These are phyloP conservation scores for Capromys pilorides DNA, from an alignment of 2,797 vertebrate genomes.

Conservation along the genomic window DNA sequence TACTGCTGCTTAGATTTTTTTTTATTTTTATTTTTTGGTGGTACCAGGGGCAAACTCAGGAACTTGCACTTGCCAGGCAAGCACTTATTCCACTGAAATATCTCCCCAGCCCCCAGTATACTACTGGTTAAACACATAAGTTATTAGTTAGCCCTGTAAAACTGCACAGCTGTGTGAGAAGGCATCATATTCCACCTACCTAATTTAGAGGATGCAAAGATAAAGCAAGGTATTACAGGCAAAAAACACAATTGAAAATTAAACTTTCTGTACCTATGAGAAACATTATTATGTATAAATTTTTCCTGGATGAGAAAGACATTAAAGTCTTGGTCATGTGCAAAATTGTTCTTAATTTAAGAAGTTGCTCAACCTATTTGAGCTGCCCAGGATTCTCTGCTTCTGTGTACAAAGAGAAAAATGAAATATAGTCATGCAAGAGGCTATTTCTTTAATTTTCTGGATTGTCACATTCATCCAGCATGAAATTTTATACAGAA, in stretches of 20 bases:
- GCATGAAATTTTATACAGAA: conserved; percentile 81
- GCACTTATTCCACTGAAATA: too few relatives aligned
- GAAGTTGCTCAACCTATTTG: conserved; percentile 73
- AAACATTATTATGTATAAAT: conserved; percentile 54
- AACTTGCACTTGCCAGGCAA: too few relatives aligned
- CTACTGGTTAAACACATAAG: background rate
- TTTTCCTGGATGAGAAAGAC: conserved; percentile 58
- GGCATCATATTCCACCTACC: background rate
- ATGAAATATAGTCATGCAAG: conserved; percentile 81
- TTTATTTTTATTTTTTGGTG: too few relatives aligned
- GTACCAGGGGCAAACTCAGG: too few relatives aligned
- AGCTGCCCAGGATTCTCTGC: conserved; percentile 68
- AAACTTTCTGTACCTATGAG: background rate
- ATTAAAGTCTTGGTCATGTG: conserved; percentile 73
- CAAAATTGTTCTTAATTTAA: conserved; percentile 77
- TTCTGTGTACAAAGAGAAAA: conserved; percentile 64
- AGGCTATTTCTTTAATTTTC: conserved; percentile 82
- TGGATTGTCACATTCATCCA: conserved; percentile 82
- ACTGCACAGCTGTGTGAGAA: background rate
- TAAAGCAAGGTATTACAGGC: background rate
- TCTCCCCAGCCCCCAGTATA: too few relatives aligned
- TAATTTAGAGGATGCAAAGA: background rate
- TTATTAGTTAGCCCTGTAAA: background rate
- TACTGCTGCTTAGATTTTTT: background rate
- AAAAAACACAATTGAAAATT: conserved; percentile 27